Evolutionary conservation across 2,797 vertebrate genomes (phyloP), one percentile per base, ranked within the genome.

Genomic region (Myioborus melanocephalus): DNA sequence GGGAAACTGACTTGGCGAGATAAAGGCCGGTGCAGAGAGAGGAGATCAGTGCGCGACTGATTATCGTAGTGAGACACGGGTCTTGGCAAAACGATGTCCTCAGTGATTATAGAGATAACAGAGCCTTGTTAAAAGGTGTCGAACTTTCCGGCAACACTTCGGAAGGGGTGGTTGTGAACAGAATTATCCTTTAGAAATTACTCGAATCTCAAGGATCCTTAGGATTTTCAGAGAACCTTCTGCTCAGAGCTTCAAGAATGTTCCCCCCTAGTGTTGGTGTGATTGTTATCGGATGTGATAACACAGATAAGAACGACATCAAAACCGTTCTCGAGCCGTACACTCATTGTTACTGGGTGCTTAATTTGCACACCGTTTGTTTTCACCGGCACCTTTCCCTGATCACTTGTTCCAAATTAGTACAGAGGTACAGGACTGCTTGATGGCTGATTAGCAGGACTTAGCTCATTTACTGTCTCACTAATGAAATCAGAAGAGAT

Each of bases 281-380:
- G 44, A 14, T 61, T 70, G 26, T 55, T 71, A 27, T 9, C 0
- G 0, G 16, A 4, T 75, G 15, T 4, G 7, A 4, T 71, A 65
- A 24, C 46, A 22, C 9, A 34, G 49, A 26, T 43, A 16, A 60
- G 52, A 59, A 43, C 37, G 16, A 23, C 16, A 27, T 43, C n/a
- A 30, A 56, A 52, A 16, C 20, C 1, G 0, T n/a, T 60, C 28
- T 43, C 69, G 47, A 34, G 30, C 27, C 8, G 5, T 26, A 19
- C 6, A 0, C 18, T 30, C 15, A 0, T 26, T 43, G 22, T 43
- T 32, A 19, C 7, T 1, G 2, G 30, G 13, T 28, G 37, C 46
- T 68, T 60, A 56, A 12, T 46, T 53, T 0, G 0, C 27, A 4
- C 28, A 4, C 13, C 0, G 0, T 15, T 78, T 24, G 4, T 22